A percentile compares a stretch with the other conserved stretches of the same genome.
Conservation (phyloP, 2,888 invertebrate species). For the Chrysodeixis includens region DNA sequence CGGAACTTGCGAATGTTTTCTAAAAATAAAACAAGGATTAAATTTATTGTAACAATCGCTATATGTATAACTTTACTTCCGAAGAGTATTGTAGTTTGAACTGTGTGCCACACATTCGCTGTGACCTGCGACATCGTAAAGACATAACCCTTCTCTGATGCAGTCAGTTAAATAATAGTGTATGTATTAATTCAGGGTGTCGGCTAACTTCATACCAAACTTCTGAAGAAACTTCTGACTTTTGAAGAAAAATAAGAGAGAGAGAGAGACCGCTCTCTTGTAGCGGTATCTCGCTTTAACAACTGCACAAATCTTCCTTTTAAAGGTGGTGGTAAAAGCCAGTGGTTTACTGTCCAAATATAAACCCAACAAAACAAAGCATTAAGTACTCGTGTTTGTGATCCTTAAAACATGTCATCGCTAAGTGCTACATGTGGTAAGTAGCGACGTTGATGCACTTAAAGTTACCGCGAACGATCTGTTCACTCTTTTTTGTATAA, state of each 20-base stretch:
- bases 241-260: too few relatives aligned
- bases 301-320: not conserved
- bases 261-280: too few relatives aligned
- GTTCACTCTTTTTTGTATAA: not conserved
- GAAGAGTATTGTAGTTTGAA: not conserved
- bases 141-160: too few relatives aligned
- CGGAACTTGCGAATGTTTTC: not conserved
- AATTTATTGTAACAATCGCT: not conserved
- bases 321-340: not conserved
- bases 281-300: not conserved
- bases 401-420: conserved; percentile 5
- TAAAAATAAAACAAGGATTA: conserved; percentile 6
- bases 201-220: too few relatives aligned
- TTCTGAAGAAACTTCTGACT: too few relatives aligned
- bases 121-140: too few relatives aligned
- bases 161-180: too few relatives aligned
- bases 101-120: too few relatives aligned
- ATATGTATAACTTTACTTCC: not conserved
- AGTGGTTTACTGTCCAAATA: not conserved
- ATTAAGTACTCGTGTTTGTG: not conserved
- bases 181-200: too few relatives aligned
- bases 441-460: not conserved
- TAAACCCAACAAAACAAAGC: not conserved
- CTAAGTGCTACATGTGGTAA: conserved; percentile 6
- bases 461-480: not conserved